Percentiles rank a stretch among this genome's conserved stretches.
phyloP scores from a whole-genome alignment of 2,888 invertebrate species.

The Mimachlamys varia region DNA sequence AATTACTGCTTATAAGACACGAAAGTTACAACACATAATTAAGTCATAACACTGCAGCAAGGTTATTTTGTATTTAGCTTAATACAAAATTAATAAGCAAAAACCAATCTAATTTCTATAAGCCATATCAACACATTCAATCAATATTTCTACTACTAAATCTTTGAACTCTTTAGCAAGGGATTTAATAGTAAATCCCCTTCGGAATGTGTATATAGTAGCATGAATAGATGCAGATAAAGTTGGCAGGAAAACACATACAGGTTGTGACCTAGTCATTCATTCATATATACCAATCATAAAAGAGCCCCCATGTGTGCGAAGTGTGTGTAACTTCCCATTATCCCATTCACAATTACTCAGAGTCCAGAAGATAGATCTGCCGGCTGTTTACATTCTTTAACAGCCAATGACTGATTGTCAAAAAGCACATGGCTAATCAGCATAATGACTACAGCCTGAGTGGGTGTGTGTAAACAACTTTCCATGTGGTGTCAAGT shows the following conservation, averaged over 20 bases:
- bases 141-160: slow-evolving; percentile 18
- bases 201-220: slow-evolving; percentile 29
- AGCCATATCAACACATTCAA: background rate
- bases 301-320: slow-evolving; percentile 32
- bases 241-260: slow-evolving; percentile 36
- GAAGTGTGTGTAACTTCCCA: slow-evolving; percentile 36
- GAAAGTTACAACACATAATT: too few species aligned
- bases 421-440: slow-evolving; percentile 65
- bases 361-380: slow-evolving; percentile 36
- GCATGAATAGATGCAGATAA: slow-evolving; percentile 29
- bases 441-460: slow-evolving; percentile 56
- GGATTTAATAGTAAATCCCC: slow-evolving; percentile 24
- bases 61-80: too few species aligned
- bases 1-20: too few species aligned
- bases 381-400: slow-evolving; percentile 40
- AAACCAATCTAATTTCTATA: background rate
- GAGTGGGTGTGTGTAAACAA: slow-evolving; percentile 39
- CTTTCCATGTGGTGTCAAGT: slow-evolving; percentile 38
- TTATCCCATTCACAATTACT: slow-evolving; percentile 36
- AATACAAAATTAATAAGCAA: too few species aligned
- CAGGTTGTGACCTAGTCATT: slow-evolving; percentile 34
- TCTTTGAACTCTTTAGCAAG: background rate
- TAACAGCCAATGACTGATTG: slow-evolving; percentile 46
- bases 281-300: slow-evolving; percentile 36
- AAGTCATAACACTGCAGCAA: too few species aligned